Evolutionary conservation across 2,113 vertebrate species (phyloP).

Genomic region (Pteronura brasiliensis): DNA sequence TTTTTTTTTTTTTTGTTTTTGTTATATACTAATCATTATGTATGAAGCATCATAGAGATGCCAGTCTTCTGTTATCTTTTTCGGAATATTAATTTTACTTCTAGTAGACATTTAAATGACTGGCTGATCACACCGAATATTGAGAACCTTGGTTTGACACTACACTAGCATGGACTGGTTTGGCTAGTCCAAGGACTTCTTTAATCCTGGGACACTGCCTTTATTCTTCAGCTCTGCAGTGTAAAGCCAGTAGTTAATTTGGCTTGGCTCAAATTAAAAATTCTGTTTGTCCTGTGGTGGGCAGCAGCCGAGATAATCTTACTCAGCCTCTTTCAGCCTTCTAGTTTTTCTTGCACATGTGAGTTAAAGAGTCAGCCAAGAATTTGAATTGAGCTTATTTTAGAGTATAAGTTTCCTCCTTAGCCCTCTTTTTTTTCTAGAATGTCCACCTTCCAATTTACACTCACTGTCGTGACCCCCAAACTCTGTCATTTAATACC

Average conservation of each 20-base stretch:
- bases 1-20: background rate
- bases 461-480: background rate
- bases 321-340: background rate
- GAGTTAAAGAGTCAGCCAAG: background rate
- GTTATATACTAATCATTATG: background rate
- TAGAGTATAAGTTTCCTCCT: background rate
- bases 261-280: background rate
- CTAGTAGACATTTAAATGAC: background rate
- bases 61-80: background rate
- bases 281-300: background rate
- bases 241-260: background rate
- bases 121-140: background rate
- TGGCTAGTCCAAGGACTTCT: background rate
- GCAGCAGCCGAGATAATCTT: background rate
- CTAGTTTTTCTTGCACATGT: background rate
- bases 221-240: background rate
- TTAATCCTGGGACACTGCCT: background rate
- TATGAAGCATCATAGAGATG: background rate
- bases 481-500: background rate
- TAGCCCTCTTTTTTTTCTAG: background rate
- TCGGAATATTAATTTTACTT: background rate
- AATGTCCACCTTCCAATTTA: background rate
- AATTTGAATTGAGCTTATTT: background rate
- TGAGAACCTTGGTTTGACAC: background rate
- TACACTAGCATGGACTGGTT: background rate